phyloP scores from a whole-genome alignment of 2,888 invertebrate species.

The Callinectes sapidus region DNA sequence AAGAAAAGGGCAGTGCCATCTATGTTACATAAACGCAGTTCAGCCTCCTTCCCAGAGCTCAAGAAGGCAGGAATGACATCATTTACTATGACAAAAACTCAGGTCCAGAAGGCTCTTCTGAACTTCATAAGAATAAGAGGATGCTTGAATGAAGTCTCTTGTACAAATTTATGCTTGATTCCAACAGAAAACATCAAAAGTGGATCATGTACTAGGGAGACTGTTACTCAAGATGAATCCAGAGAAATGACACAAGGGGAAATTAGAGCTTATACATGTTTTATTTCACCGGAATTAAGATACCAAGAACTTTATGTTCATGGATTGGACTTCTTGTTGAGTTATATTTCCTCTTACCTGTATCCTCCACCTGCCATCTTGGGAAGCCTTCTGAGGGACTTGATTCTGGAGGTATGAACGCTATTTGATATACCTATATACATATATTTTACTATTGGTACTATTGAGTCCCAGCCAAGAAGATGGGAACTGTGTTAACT shows the following conservation, averaged over 20 bases:
- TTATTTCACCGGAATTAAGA: background rate
- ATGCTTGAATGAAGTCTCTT: background rate
- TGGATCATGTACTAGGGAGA: background rate
- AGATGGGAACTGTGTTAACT: no score
- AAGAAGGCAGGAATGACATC: no score
- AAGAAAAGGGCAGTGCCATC: no score
- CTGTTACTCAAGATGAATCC: background rate
- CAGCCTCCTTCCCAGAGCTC: background rate
- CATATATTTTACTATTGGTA: background rate
- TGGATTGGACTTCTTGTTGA: background rate
- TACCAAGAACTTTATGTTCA: background rate
- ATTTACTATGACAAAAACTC: background rate
- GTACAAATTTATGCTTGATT: background rate
- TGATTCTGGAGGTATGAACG: background rate
- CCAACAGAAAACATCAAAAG: background rate
- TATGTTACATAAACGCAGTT: no score
- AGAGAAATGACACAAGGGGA: background rate
- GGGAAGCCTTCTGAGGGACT: constrained; percentile 1
- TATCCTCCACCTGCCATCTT: constrained; percentile 22
- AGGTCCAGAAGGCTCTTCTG: background rate
- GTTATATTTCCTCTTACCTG: background rate
- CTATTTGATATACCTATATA: background rate
- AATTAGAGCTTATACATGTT: background rate
- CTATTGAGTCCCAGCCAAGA: no score
- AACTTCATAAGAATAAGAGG: background rate